phyloP scores from a whole-genome alignment of 2,113 vertebrate species.

The Aix galericulata region DNA sequence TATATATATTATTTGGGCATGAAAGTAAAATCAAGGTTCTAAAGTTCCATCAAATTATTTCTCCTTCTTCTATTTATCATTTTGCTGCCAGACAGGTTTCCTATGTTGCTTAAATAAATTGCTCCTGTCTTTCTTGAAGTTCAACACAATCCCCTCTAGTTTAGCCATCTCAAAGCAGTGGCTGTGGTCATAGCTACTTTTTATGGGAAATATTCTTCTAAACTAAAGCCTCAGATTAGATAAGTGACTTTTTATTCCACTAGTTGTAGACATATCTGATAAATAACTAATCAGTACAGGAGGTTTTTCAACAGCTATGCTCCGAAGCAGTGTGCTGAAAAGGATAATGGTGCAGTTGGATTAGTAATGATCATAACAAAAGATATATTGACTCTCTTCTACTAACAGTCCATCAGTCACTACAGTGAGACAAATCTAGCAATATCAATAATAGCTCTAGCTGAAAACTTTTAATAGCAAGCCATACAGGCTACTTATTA shows the following conservation, averaged over 20 bases:
- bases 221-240: background rate
- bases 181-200: background rate
- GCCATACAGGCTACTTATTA: background rate
- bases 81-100: background rate
- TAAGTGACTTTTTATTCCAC: background rate
- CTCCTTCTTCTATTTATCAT: background rate
- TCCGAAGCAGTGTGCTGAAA: background rate
- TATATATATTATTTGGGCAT: background rate
- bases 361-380: background rate
- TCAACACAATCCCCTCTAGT: background rate
- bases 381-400: conserved; percentile 1
- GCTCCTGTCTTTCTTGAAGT: background rate
- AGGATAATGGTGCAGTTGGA: background rate
- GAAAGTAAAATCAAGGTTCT: background rate
- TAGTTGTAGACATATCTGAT: background rate
- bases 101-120: background rate
- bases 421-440: background rate
- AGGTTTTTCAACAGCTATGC: background rate
- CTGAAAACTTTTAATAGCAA: background rate
- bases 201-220: background rate
- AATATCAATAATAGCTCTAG: background rate
- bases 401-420: background rate
- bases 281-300: background rate
- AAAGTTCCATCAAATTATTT: background rate
- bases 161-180: background rate